Base-by-base conservation (phyloP, 1,140 invertebrate species). In the Euura saliciscinereae region DNA sequence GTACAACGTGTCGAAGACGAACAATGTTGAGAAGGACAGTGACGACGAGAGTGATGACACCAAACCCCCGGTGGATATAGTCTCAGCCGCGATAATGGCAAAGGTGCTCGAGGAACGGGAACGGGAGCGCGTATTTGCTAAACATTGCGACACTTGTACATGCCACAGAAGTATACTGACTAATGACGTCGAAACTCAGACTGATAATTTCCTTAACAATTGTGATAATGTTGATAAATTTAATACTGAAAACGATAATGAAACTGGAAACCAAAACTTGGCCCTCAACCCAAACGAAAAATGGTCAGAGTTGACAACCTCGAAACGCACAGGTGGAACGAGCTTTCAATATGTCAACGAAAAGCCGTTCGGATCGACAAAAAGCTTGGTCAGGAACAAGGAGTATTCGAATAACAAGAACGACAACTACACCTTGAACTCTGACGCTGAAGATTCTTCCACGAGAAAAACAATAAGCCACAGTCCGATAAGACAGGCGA, bases 71-170 rank as follows among this genome's bases (percentile, higher is more conserved):
- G 86, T 91, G 42, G 96, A 97, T 74, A 92, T 95, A 78, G 96
- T 98, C 43, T 97, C 96, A 7, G 95, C 96, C 45, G 93, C 96
- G 11, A 93, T 98, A 67, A 96, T 98, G 92, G 96, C 96, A 2
- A 97, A 97, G 89, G 95, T 98, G 66, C 88, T 99, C 44, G 94
- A 97, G 83, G 96, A 97, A 91, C 80, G 93, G 89, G 82, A 95
- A 90, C 87, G 93, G 90, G 87, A 92, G 90, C 78, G 86, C 74
- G 84, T 88, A 68, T 89, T 92, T 72, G 90, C 91, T 6, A 94
- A 94, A 83, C 95, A 96, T 78, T 96, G 94, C 84, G 91, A 93
- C 74, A 94, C 93, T 1, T 95, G 94, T 78, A 91, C 90, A 65
- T 96, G 94, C 85, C 90, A 87, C 28, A 83, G 81, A 68, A 86